Evolutionary conservation across 2,113 vertebrate genomes (phyloP), one percentile per base, ranked within the genome.

Genomic region (Martes martes): DNA sequence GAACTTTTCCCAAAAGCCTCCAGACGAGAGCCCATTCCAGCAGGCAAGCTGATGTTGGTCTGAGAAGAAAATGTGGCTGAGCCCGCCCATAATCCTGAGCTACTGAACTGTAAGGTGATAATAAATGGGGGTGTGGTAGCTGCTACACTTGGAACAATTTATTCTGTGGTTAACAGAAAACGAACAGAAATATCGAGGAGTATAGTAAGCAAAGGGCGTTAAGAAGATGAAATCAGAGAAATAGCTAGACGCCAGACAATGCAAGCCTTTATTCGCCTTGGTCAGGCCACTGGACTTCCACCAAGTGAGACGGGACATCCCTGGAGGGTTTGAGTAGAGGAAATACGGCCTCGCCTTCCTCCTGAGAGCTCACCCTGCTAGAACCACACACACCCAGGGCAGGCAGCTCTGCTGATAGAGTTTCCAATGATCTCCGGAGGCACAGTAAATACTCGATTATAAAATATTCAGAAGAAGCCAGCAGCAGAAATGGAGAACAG

Each of bases 391-490:
- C n/a, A 50, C 0, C 57, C 63, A 84, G 69, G 80, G 82, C 93
- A 79, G 80, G 92, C 57, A 86, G 21, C 39, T 36, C 42, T 28
- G 89, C 26, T 63, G 21, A 63, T 1, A 4, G 39, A 81, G 36
- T n/a, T 52, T 55, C 57, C 0, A 0, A 18, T 78, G 83, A 92
- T 79, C 90, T 96, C 55, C 36, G 18, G 85, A 65, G n/a, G 57
- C 45, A 18, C 55, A 71, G n/a, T 13, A 91, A 81, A 94, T 18
- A 80, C 33, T 57, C 1, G 14, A 69, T 19, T 33, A 81, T 96
- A 91, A 96, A 95, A 93, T 94, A 95, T 97, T 96, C 95, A 94
- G 85, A 85, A 91, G 52, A 28, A 24, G 28, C 63, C 15, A 26
- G 63, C 36, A 65, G 91, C 91, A 92, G 76, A 81, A 96, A 82